Percentiles rank a stretch among this genome's conserved stretches.
Conservation (phyloP, 2,797 vertebrate species). For the Pogoniulus pusillus region DNA sequence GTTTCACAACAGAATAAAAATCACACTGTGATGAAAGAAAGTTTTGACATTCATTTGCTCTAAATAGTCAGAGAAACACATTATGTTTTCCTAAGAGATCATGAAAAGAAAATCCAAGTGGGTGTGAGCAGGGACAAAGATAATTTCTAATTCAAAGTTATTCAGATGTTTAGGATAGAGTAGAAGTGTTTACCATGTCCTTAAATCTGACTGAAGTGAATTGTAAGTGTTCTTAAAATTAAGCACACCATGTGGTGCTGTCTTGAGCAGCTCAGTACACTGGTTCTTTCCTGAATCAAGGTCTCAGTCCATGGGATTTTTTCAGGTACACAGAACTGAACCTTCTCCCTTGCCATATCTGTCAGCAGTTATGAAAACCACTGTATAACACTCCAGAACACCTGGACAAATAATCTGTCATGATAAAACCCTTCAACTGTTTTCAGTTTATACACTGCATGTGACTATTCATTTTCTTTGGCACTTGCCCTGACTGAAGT, state of each 20-base stretch:
- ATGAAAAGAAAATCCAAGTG: neutral
- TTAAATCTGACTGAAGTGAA: neutral
- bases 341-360: conserved; percentile 33
- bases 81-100: neutral
- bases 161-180: neutral
- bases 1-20: neutral
- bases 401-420: conserved; percentile 74
- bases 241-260: neutral
- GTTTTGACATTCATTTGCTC: neutral
- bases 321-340: neutral
- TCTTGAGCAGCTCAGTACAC: neutral
- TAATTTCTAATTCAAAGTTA: neutral
- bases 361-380: conserved; percentile 58
- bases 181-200: neutral
- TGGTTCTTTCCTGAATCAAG: neutral
- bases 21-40: neutral
- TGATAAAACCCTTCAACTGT: conserved; percentile 52
- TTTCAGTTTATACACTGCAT: conserved; percentile 45
- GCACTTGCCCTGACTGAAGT: conserved; percentile 36
- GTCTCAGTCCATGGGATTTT: neutral
- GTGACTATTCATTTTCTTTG: conserved; percentile 70
- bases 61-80: neutral
- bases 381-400: conserved; percentile 49
- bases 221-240: neutral
- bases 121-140: neutral